These are phyloP conservation scores for Conistra vaccinii DNA, from an alignment of 2,888 invertebrate species.

Conservation along the genomic window DNA sequence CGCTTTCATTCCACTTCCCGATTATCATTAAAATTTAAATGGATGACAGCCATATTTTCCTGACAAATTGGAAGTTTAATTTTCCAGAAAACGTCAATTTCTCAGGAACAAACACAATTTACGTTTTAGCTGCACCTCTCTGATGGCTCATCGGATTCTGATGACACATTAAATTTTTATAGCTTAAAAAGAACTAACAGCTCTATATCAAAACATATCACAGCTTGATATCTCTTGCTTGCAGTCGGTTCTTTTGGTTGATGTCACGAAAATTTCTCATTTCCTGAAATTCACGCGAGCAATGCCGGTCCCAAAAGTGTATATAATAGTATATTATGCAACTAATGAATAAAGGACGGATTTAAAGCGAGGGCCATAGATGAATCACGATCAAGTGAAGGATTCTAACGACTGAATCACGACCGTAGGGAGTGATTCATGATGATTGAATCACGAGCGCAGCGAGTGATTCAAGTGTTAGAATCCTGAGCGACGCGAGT, in stretches of 20 bases:
- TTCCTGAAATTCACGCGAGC: conserved; percentile 14
- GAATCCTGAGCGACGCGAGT: too few species aligned
- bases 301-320: not conserved
- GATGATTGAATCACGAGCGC: too few species aligned
- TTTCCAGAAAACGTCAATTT: conserved; percentile 30
- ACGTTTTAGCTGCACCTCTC: conserved; percentile 15
- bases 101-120: conserved; percentile 19
- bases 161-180: not conserved
- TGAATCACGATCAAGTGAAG: too few species aligned
- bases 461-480: too few species aligned
- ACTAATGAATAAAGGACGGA: too few species aligned
- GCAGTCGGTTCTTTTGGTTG: not conserved
- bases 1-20: conserved; percentile 51
- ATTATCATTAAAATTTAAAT: conserved; percentile 43
- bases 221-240: not conserved
- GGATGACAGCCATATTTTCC: conserved; percentile 23
- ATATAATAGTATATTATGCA: too few species aligned
- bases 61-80: conserved; percentile 20
- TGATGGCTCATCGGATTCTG: conserved; percentile 5
- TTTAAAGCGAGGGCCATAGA: too few species aligned
- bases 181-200: not conserved
- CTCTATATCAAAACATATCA: not conserved
- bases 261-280: not conserved
- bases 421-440: too few species aligned
- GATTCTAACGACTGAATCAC: too few species aligned